Base-by-base conservation (phyloP, 1,140 invertebrate genomes). In the Danaus melanippus region DNA sequence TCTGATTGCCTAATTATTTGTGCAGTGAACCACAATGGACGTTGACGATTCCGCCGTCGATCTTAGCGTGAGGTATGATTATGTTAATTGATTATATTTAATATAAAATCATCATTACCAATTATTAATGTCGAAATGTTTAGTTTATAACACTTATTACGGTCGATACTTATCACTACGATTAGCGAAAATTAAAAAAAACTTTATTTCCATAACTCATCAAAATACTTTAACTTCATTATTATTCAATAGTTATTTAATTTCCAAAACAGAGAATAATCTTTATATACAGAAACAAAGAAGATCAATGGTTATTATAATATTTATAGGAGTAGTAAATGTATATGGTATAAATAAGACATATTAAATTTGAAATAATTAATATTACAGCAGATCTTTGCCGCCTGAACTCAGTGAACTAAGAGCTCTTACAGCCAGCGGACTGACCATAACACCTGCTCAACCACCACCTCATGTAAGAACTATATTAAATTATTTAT, bases 1-100 rank as follows among this genome's bases (percentile, higher is more conserved):
- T n/a, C n/a, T 62, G 69, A 68, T 66, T 70, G 66, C 58, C 55
- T 72, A 73, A 66, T 59, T 73, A 64, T 66, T 66, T 66, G 56
- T 67, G 59, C 65, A 72, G 66, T 57, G 59, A 69, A 67, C 49
- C 64, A 72, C 58, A 75, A 91, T 91, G 90, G 91, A 91, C 84
- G 88, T 90, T 70, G 91, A 91, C 61, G 91, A 92, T 75, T 90
- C 91, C 12, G 91, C 92, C 42, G 91, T 92, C 46, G 92, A 94
- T 86, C 86, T 94, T 50, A 94, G 92, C 83, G 90, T 94, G 62
- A 92, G 92, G 93, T 94, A 88, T 87, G 51, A 49, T 79, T 68
- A 53, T 51, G 45, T 53, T 43, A 42, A 52, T 11, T 41, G 42
- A 50, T 17, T 58, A 46, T 42, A 44, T 40, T 42, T 10, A 55